Percentiles rank a stretch among this genome's conserved stretches.
Evolutionary conservation across 1,140 invertebrate genomes (phyloP).

Genomic region (Philotrypesis tridentata): DNA sequence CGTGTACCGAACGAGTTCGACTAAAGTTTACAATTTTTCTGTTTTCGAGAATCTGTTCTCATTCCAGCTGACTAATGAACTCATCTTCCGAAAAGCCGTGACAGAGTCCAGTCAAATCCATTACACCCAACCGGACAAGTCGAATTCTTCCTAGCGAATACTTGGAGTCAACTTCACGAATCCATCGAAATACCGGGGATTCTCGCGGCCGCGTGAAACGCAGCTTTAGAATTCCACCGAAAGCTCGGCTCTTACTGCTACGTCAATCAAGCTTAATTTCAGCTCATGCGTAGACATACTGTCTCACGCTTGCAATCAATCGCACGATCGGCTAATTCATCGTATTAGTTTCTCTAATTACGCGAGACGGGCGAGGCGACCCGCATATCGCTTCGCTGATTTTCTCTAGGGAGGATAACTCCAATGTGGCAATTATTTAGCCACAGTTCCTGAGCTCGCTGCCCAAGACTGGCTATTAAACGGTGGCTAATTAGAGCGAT

Average conservation of each 20-base stretch:
- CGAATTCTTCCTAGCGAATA: neutral
- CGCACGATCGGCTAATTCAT: neutral
- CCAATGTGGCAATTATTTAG: conserved; percentile 2
- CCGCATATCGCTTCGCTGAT: neutral
- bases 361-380: neutral
- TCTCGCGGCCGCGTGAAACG: neutral
- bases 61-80: too few relatives aligned
- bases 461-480: neutral
- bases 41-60: too few relatives aligned
- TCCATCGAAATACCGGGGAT: conserved; percentile 34
- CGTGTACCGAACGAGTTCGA: too few relatives aligned
- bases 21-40: too few relatives aligned
- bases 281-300: neutral
- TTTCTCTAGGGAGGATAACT: neutral
- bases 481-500: conserved; percentile 17
- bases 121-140: neutral
- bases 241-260: neutral
- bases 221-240: neutral
- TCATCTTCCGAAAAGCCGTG: too few relatives aligned
- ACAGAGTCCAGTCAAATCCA: too few relatives aligned
- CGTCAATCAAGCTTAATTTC: neutral
- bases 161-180: neutral
- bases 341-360: conserved; percentile 31
- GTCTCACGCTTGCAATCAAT: neutral
- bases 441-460: neutral